Conservation (phyloP, 1,140 invertebrate genomes). For the Hypsibius dujardini region DNA sequence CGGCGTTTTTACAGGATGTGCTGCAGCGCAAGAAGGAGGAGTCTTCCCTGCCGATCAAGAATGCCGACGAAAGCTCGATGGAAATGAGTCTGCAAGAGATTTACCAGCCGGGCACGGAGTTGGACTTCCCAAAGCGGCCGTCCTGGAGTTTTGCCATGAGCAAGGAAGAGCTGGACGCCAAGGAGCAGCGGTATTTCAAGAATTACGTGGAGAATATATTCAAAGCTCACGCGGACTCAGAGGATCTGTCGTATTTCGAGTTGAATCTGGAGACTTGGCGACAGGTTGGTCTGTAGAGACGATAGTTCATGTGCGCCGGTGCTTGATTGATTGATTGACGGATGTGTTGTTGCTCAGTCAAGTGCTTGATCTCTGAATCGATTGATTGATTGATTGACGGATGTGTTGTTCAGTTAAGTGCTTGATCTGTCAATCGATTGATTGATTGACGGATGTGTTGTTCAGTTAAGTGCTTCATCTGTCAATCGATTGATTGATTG, state of each 20-base stretch:
- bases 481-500: too few relatives aligned
- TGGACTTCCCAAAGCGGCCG: constrained; percentile 37
- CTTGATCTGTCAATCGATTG: too few relatives aligned
- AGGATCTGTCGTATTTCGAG: constrained; percentile 56
- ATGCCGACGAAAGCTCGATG: constrained; percentile 26
- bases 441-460: too few relatives aligned
- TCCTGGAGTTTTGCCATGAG: constrained; percentile 32
- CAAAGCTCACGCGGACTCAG: constrained; percentile 30
- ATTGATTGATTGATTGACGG: too few relatives aligned
- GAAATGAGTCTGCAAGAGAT: constrained; percentile 32
- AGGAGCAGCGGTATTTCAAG: constrained; percentile 35
- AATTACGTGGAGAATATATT: constrained; percentile 43
- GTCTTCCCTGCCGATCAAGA: constrained; percentile 27
- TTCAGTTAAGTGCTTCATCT: too few relatives aligned
- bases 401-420: too few relatives aligned
- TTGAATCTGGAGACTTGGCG: constrained; percentile 81
- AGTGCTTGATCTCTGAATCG: too few relatives aligned
- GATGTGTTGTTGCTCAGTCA: too few relatives aligned
- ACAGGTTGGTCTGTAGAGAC: constrained; percentile 37
- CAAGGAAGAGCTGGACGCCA: constrained; percentile 30
- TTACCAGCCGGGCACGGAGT: constrained; percentile 28
- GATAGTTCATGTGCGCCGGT: background rate
- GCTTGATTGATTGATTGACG: too few relatives aligned
- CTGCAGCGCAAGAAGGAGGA: constrained; percentile 30
- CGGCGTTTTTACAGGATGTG: constrained; percentile 27